A percentile compares a stretch with the other conserved stretches of the same genome.
Conservation (phyloP, 2,888 invertebrate genomes). For the Nymphalis urticae region DNA sequence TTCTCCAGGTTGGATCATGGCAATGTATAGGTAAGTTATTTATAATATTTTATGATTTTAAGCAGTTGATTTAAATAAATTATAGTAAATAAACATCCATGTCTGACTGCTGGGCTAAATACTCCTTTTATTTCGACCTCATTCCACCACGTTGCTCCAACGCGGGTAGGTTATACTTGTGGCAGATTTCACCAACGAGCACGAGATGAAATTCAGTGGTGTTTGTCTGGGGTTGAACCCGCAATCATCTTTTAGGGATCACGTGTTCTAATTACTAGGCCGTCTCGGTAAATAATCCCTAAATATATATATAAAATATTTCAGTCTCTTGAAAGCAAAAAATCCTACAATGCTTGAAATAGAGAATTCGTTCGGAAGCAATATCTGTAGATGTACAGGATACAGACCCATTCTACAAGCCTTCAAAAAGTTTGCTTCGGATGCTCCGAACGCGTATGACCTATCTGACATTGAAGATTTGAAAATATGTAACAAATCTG, state of each 20-base stretch:
- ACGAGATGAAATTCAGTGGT: no score
- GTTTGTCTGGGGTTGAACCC: no score
- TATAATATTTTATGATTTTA: not conserved
- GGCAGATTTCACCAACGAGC: no score
- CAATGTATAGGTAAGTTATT: slow-evolving; percentile 80
- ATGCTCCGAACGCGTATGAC: slow-evolving; percentile 53
- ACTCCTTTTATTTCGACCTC: no score
- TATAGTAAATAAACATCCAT: not conserved
- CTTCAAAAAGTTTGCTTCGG: slow-evolving; percentile 82
- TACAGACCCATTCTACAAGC: slow-evolving; percentile 84
- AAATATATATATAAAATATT: slow-evolving; percentile 13
- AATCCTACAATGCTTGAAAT: slow-evolving; percentile 82
- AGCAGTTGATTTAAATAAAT: not conserved
- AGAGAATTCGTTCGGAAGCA: slow-evolving; percentile 87
- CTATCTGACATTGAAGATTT: slow-evolving; percentile 58
- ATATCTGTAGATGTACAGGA: slow-evolving; percentile 88
- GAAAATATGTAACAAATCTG: slow-evolving; percentile 41
- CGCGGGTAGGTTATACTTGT: no score
- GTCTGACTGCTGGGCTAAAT: no score
- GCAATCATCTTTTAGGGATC: not conserved
- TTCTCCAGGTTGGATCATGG: slow-evolving; percentile 88
- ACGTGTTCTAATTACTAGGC: not conserved
- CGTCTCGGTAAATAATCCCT: not conserved
- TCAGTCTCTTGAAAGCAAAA: slow-evolving; percentile 41
- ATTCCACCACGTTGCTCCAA: no score